A percentile compares a stretch with the other conserved stretches of the same genome.
Conservation (phyloP, 64 coral and sea anemone genomes). For the Montipora cactus region DNA sequence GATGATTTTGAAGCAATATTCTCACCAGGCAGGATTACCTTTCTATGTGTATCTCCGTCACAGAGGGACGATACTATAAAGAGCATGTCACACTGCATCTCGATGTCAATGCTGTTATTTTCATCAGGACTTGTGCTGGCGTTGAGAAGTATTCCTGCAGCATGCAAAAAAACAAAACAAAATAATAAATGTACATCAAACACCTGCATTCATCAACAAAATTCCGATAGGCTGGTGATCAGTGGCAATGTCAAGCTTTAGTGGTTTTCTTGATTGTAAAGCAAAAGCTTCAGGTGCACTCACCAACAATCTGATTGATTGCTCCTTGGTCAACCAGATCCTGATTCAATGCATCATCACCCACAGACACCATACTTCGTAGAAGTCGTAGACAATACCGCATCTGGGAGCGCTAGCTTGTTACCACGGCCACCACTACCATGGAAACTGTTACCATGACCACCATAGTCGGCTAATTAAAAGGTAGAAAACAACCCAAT, state of each 20-base stretch:
- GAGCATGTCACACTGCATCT: constrained; percentile 99
- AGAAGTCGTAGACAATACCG: constrained; percentile 88
- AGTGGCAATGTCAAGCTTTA: too few relatives aligned
- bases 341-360: constrained; percentile 89
- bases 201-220: background rate
- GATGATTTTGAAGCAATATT: background rate
- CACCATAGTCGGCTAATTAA: constrained; percentile 96
- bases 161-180: background rate
- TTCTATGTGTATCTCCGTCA: constrained; percentile 91
- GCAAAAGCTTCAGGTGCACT: background rate
- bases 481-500: background rate
- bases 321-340: constrained; percentile 95
- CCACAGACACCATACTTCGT: constrained; percentile 88
- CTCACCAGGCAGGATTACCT: constrained; percentile 59
- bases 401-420: constrained; percentile 98
- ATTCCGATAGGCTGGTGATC: too few relatives aligned
- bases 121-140: constrained; percentile 96
- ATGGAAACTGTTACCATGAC: constrained; percentile 99
- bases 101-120: constrained; percentile 92
- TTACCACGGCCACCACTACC: constrained; percentile 98
- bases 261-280: too few relatives aligned
- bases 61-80: constrained; percentile 93
- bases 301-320: constrained; percentile 86
- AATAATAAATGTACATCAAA: background rate
- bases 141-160: constrained; percentile 85